These are phyloP conservation scores for Acrobasis repandana DNA, from an alignment of 2,888 invertebrate genomes.

Conservation along the genomic window DNA sequence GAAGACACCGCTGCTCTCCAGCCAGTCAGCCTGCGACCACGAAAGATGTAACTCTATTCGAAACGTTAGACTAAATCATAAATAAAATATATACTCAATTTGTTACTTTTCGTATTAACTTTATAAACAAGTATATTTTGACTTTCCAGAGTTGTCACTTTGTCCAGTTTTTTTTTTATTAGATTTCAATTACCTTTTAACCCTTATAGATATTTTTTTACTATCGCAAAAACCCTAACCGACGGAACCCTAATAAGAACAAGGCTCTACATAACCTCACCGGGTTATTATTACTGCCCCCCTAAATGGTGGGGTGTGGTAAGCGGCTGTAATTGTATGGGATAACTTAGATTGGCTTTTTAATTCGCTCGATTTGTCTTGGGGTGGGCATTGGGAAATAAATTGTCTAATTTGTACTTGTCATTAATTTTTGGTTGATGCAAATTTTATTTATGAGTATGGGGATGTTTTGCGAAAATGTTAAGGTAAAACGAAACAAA, in stretches of 20 bases:
- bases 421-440: slow-evolving; percentile 11
- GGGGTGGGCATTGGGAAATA: slow-evolving; percentile 23
- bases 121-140: no score
- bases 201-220: no score
- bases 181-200: no score
- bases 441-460: slow-evolving; percentile 24
- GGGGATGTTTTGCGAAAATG: slow-evolving; percentile 1
- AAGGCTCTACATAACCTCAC: not conserved
- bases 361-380: slow-evolving; percentile 59
- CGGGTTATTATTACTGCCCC: slow-evolving; percentile 56
- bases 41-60: no score
- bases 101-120: no score
- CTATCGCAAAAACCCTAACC: not conserved
- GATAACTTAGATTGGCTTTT: slow-evolving; percentile 81
- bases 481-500: not conserved
- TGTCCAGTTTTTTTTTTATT: no score
- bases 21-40: no score
- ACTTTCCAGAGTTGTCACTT: no score
- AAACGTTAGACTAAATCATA: no score
- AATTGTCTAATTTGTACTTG: slow-evolving; percentile 19
- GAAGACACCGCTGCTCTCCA: no score
- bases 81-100: no score
- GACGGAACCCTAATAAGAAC: not conserved
- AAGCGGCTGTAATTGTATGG: slow-evolving; percentile 78
- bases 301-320: slow-evolving; percentile 64